Conservation (phyloP, 2,797 vertebrate genomes). For the Decapterus maruadsi region DNA sequence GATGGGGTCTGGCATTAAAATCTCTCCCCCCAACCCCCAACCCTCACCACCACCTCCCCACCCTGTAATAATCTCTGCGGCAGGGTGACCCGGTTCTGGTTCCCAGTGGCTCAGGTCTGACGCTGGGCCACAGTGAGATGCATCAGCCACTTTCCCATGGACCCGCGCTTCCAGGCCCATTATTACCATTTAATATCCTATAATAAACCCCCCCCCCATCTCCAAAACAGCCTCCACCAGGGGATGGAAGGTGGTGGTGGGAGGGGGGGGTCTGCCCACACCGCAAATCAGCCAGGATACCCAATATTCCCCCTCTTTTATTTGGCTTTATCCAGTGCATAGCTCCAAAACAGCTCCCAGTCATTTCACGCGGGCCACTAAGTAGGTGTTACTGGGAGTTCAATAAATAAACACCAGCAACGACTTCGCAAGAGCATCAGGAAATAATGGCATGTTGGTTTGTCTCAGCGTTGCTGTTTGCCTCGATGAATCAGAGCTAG, state of each 20-base stretch:
- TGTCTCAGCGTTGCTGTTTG: slow-evolving; percentile 64
- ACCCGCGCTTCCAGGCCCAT: slow-evolving; percentile 79
- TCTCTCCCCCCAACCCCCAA: slow-evolving; percentile 41
- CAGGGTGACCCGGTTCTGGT: slow-evolving; percentile 82
- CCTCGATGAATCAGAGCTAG: slow-evolving; percentile 51
- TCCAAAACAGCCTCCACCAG: slow-evolving; percentile 78
- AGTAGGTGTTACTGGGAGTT: slow-evolving; percentile 76
- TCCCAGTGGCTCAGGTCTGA: slow-evolving; percentile 68
- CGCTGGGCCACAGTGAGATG: slow-evolving; percentile 78
- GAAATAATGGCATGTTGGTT: slow-evolving; percentile 67
- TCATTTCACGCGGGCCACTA: slow-evolving; percentile 82
- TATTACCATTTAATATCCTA: slow-evolving; percentile 89
- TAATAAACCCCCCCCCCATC: slow-evolving; percentile 80
- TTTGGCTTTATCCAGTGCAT: slow-evolving; percentile 78
- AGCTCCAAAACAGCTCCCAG: slow-evolving; percentile 80
- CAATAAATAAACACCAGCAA: slow-evolving; percentile 78
- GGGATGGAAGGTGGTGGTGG: slow-evolving; percentile 17
- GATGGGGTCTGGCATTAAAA: slow-evolving; percentile 70
- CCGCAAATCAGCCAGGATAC: slow-evolving; percentile 86
- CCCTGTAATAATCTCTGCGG: slow-evolving; percentile 84
- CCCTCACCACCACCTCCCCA: slow-evolving; percentile 50
- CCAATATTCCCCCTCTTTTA: slow-evolving; percentile 81
- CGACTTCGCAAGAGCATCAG: slow-evolving; percentile 53
- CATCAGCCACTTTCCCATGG: slow-evolving; percentile 86
- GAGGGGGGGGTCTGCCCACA: slow-evolving; percentile 72